Base-by-base conservation (phyloP, 2,113 vertebrate species). In the Xenopus borealis region DNA sequence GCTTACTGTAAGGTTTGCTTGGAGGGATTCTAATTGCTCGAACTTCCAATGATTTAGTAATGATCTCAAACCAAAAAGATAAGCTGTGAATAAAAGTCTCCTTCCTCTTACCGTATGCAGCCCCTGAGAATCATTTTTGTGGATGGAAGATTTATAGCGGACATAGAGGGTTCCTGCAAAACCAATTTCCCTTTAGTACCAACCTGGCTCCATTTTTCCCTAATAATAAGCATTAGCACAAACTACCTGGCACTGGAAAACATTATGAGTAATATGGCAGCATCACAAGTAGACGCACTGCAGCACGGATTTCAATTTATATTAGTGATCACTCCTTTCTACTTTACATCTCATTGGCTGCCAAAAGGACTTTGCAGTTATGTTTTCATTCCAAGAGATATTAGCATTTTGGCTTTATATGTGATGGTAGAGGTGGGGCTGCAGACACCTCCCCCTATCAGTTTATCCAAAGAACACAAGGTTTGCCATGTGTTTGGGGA, bases 181-280 rank as follows among this genome's bases (percentile, higher is more conserved):
- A 55, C 53, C 17, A 55, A 55, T 55, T n/a, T 17, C 17, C 18
- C 53, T 55, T 55, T 55, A 55, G 53, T n/a, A 55, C 53, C 53
- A 55, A 55, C 53, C 53, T 55, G 53, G 53, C 53, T 55, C 53
- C 53, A n/a, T n/a, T 13, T 9, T 8, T 16, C 7, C 53, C 53
- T 55, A 18, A 55, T 55, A 55, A 55, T 55, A 55, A 55, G 53
- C 53, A 55, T 55, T 55, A 55, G 53, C 53, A 55, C 53, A 55
- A n/a, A 55, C 7, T 55, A 18, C 53, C 53, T 55, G 53, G 53
- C 53, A 55, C 12, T n/a, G 53, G 53, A 55, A 16, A n/a, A 16
- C 53, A 55, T 55, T 55, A 55, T 55, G 53, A 55, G 17, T 55
- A 55, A 55, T 55, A 55, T 55, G 53, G 53, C 53, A n/a, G 53